Percentiles rank a stretch among this genome's conserved stretches.
Evolutionary conservation across 2,888 invertebrate genomes (phyloP).

Genomic region (Plebejus argus): DNA sequence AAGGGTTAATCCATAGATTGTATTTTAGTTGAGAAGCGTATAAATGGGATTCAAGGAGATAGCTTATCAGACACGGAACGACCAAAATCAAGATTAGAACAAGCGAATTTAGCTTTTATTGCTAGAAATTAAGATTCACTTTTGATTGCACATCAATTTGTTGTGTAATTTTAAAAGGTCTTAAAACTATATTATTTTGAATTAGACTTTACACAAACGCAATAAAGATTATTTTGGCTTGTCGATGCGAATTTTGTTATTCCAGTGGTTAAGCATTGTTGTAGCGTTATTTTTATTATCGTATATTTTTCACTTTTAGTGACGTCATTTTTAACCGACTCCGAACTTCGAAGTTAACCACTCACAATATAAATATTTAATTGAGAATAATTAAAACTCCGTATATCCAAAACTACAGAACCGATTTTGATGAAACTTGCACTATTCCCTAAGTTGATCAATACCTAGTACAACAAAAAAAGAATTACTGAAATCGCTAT

Average conservation of each 20-base stretch:
- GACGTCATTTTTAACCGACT: conserved; percentile 25
- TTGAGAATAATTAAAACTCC: too few species aligned
- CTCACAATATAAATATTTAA: not conserved
- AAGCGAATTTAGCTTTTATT: not conserved
- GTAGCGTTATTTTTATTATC: conserved; percentile 17
- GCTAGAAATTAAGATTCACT: not conserved
- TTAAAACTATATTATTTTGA: not conserved
- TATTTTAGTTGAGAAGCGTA: conserved; percentile 34
- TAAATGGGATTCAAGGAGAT: conserved; percentile 43
- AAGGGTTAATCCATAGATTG: conserved; percentile 13
- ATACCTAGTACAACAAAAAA: too few species aligned
- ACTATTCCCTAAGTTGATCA: too few species aligned
- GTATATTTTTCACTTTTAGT: conserved; percentile 22
- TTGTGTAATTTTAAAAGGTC: not conserved
- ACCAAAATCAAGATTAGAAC: not conserved
- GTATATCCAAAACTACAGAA: too few species aligned
- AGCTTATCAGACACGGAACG: conserved; percentile 4
- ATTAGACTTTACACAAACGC: not conserved
- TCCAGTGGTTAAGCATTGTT: not conserved
- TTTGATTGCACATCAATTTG: not conserved
- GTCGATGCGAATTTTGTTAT: not conserved
- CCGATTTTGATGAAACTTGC: too few species aligned
- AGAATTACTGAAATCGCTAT: too few species aligned
- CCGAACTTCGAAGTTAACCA: not conserved
- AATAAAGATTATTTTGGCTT: not conserved